These are phyloP conservation scores for Tiliacea citrago DNA, from an alignment of 2,888 invertebrate species.

Conservation along the genomic window DNA sequence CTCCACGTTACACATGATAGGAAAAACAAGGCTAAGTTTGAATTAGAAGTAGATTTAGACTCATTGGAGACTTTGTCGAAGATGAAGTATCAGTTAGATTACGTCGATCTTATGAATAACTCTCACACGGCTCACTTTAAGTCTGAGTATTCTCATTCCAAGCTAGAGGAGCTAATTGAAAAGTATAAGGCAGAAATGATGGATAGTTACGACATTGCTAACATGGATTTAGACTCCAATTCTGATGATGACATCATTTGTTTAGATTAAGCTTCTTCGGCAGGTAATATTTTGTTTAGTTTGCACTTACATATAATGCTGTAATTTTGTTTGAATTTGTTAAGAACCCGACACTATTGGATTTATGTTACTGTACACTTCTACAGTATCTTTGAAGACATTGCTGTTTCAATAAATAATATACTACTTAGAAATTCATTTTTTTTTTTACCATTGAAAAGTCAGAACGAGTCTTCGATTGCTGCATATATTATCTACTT, in stretches of 20 bases:
- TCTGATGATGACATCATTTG: conserved; percentile 74
- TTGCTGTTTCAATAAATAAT: conserved; percentile 38
- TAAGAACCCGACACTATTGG: background rate
- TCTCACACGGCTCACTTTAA: conserved; percentile 65
- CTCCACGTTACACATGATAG: conserved; percentile 31
- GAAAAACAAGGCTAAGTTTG: conserved; percentile 53
- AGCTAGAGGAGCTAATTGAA: conserved; percentile 73
- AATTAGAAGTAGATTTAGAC: conserved; percentile 81
- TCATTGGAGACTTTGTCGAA: conserved; percentile 78
- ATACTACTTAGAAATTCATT: background rate
- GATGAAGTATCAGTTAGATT: conserved; percentile 78
- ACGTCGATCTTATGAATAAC: conserved; percentile 64
- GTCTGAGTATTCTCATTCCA: conserved; percentile 69
- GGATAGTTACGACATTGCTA: conserved; percentile 82
- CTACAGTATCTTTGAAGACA: background rate
- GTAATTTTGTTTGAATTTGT: conserved; percentile 13
- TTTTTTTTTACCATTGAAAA: conserved; percentile 21
- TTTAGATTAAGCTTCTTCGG: conserved; percentile 60
- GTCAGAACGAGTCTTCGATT: background rate
- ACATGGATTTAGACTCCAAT: conserved; percentile 82
- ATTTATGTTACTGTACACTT: background rate
- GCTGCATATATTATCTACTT: background rate
- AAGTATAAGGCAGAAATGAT: conserved; percentile 76
- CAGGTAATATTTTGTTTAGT: conserved; percentile 12
- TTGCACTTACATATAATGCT: background rate